phyloP scores from a whole-genome alignment of 2,113 vertebrate species.

The Caloenas nicobarica region DNA sequence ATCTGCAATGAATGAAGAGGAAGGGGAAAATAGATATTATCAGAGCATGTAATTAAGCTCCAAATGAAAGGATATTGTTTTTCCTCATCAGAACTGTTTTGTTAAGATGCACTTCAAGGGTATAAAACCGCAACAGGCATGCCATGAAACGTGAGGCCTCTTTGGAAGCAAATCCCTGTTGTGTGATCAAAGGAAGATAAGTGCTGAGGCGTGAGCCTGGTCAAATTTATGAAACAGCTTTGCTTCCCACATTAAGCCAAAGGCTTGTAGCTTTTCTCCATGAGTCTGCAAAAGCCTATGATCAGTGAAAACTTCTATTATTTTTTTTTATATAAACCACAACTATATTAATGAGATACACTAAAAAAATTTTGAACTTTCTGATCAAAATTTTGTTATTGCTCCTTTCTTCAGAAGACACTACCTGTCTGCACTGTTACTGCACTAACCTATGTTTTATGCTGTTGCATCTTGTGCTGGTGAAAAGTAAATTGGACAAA shows the following conservation, averaged over 20 bases:
- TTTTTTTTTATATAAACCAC: background rate
- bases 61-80: slow-evolving; percentile 20
- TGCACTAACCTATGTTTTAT: background rate
- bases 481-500: background rate
- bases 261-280: background rate
- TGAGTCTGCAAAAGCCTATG: background rate
- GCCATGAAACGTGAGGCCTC: background rate
- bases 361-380: background rate
- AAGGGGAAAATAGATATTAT: background rate
- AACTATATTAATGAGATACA: background rate
- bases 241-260: background rate
- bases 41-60: slow-evolving; percentile 17
- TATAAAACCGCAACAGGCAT: background rate
- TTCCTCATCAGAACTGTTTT: slow-evolving; percentile 5
- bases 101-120: slow-evolving; percentile 19
- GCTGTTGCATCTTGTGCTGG: accelerated
- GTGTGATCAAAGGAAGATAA: slow-evolving; percentile 21
- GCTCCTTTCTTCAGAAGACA: background rate
- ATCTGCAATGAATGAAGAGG: background rate
- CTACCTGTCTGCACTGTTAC: background rate
- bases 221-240: background rate
- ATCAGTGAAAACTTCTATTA: background rate
- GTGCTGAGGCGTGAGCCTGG: background rate
- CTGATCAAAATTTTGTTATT: background rate
- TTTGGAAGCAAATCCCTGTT: background rate